Percentiles rank a stretch among this genome's conserved stretches.
Evolutionary conservation across 2,797 vertebrate genomes (phyloP).

Genomic region (Mastacembelus armatus): DNA sequence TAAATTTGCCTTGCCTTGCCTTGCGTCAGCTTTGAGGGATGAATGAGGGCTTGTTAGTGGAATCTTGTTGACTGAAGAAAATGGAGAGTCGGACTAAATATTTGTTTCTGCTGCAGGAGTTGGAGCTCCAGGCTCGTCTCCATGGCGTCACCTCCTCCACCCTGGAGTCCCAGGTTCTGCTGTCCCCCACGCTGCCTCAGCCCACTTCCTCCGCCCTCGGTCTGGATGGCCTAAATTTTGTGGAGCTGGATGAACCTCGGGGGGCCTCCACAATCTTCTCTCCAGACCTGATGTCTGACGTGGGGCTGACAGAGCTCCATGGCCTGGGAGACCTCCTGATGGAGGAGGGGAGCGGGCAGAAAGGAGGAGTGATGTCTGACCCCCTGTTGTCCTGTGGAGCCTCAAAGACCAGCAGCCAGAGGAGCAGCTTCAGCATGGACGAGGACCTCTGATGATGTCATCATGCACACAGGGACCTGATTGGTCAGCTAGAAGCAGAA

Average conservation of each 20-base stretch:
- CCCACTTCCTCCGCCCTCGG: conserved; percentile 75
- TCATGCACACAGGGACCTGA: not conserved
- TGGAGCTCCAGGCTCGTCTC: conserved; percentile 89
- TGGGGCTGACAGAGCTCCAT: conserved; percentile 78
- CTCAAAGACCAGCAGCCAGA: conserved; percentile 86
- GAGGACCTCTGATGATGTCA: conserved; percentile 79
- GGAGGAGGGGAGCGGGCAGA: conserved; percentile 84
- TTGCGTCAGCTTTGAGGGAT: too few species aligned
- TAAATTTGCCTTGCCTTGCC: too few species aligned
- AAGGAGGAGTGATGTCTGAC: conserved; percentile 75
- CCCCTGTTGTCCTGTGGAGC: conserved; percentile 87
- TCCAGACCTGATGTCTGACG: conserved; percentile 79
- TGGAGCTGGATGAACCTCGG: conserved; percentile 82
- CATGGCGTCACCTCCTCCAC: conserved; percentile 79
- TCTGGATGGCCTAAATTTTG: conserved; percentile 84
- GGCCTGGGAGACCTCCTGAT: conserved; percentile 83
- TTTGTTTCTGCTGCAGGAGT: conserved; percentile 79
- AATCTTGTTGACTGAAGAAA: too few species aligned
- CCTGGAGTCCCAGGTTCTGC: conserved; percentile 67
- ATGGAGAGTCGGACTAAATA: not conserved
- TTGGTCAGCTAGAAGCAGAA: conserved; percentile 12
- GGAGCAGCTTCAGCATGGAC: conserved; percentile 91
- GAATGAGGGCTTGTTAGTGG: too few species aligned
- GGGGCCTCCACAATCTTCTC: conserved; percentile 73
- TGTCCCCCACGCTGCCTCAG: conserved; percentile 60